Base-by-base conservation (phyloP, 2,888 invertebrate genomes). In the Sinopyrophorus schimmeli region DNA sequence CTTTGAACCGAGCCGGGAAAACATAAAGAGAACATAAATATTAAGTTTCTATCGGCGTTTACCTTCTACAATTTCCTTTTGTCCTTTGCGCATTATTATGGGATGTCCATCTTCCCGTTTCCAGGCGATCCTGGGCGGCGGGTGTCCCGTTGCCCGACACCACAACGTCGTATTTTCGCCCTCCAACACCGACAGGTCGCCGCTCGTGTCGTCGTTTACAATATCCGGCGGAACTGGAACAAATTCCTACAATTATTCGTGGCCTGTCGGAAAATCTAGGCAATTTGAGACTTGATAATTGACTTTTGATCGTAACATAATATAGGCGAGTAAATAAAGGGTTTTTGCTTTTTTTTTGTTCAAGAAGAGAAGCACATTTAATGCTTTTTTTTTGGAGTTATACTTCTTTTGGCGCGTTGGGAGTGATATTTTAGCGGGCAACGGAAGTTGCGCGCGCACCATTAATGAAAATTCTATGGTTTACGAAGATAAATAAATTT, bases 221-320 rank as follows among this genome's bases (percentile, higher is more conserved):
- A 89, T 89, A 65, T 89, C 87, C 21, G 89, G 89, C 31, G 88
- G 87, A 35, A 88, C 89, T 89, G 78, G 57, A 76, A 83, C 50
- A 49, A 37, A 34, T 5, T 7, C 9, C 5, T 15, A 7, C 9
- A 37, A 37, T 37, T 37, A 37, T 10, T 24, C 7, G 24, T 24
- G 10, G n/a, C n/a, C 7, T 7, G n/a, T 9, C 24, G 24, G 24
- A 10, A n/a, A n/a, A n/a, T n/a, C n/a, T n/a, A n/a, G n/a, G n/a
- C n/a, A n/a, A n/a, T n/a, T n/a, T n/a, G n/a, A n/a, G n/a, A n/a
- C n/a, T n/a, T n/a, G n/a, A n/a, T n/a, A n/a, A n/a, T n/a, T n/a
- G n/a, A n/a, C n/a, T n/a, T n/a, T n/a, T n/a, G n/a, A n/a, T n/a
- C n/a, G n/a, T n/a, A n/a, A n/a, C n/a, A n/a, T n/a, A n/a, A n/a